phyloP scores from a whole-genome alignment of 2,113 vertebrate genomes.

The Riparia riparia region DNA sequence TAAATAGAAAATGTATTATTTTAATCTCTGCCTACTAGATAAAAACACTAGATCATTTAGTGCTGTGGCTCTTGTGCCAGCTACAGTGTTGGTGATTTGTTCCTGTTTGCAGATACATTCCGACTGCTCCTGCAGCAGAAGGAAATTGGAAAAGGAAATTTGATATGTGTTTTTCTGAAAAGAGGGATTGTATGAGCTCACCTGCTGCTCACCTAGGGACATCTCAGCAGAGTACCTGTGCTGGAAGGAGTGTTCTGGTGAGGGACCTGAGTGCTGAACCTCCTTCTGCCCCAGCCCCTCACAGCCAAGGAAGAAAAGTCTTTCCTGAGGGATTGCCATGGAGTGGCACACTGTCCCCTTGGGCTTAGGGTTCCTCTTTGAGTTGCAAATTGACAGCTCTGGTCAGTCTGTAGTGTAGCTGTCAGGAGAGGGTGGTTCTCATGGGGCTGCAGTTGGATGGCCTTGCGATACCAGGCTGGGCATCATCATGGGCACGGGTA shows the following conservation, averaged over 20 bases:
- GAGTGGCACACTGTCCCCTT: rapidly evolving
- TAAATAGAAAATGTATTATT: constrained; percentile 11
- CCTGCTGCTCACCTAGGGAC: constrained; percentile 50
- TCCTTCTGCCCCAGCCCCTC: background rate
- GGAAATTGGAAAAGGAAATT: constrained; percentile 3
- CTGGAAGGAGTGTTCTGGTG: constrained; percentile 70
- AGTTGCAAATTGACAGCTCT: background rate
- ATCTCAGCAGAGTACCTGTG: background rate
- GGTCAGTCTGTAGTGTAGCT: background rate
- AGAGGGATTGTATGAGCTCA: background rate
- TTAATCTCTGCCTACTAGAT: background rate
- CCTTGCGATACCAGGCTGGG: background rate
- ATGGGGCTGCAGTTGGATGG: background rate
- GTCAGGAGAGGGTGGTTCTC: background rate
- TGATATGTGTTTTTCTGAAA: background rate
- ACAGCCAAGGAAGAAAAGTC: rapidly evolving
- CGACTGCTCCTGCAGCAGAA: constrained; percentile 24
- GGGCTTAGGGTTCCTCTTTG: background rate
- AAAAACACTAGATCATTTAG: background rate
- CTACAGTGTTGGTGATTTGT: background rate
- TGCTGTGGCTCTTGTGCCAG: background rate
- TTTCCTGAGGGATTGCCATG: background rate
- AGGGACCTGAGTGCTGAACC: background rate
- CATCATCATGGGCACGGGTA: rapidly evolving
- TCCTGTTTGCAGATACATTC: background rate